Base-by-base conservation (phyloP, 2,797 vertebrate genomes). In the Decapterus maruadsi region DNA sequence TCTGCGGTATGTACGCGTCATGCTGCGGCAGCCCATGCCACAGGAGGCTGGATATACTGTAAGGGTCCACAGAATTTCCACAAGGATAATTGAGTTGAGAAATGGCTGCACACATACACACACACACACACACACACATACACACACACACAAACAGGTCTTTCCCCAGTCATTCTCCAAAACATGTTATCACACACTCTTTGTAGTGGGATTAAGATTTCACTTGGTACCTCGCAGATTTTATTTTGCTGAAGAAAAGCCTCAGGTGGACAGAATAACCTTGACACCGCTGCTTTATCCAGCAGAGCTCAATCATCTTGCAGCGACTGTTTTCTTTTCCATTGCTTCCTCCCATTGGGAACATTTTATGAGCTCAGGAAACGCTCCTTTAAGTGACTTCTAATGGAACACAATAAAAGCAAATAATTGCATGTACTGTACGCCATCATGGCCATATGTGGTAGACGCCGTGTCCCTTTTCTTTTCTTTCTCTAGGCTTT, bases 151-250 rank as follows among this genome's bases (percentile, higher is more conserved):
- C 34, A 36, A 1, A 36, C 7, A n/a, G 16, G 40, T 42, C 12
- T 13, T 80, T 59, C 38, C 36, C 50, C 10, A 56, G 19, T 68
- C 74, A 45, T 26, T 71, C 58, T 68, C 57, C 26, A 63, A 65
- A 72, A 61, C 43, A 58, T 64, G 31, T 58, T 68, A 69, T 72
- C 57, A 50, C 48, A 61, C 16, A 26, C 6, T 63, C 22, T 58
- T 75, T 83, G 51, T 58, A 3, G 67, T 40, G 46, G 54, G 67
- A 79, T 81, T 80, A 75, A 38, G 67, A 83, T 75, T 75, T 77
- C 14, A 55, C 42, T 69, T 20, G 22, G 51, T 38, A 51, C 57
- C 46, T 65, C 40, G 31, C 34, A 69, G 57, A 83, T 79, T 79
- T 40, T 70, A 69, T 72, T 79, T 66, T 36, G 13, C 58, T 20